Percentiles rank a stretch among this genome's conserved stretches.
phyloP scores from a whole-genome alignment of 2,888 invertebrate genomes.

The Mesorhabditis spiculigera region DNA sequence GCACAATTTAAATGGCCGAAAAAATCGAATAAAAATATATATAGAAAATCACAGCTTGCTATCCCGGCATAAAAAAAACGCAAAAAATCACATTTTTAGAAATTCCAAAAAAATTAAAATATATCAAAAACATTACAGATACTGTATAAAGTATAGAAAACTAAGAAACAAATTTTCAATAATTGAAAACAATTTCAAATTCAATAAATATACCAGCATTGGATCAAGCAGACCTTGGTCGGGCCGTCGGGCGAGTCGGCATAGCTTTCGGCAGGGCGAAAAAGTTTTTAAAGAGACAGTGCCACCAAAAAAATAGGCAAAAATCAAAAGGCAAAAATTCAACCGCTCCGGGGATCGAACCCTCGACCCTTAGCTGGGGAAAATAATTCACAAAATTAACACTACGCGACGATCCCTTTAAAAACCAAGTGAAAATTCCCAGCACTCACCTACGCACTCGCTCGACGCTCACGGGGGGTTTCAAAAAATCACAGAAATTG shows the following conservation, averaged over 20 bases:
- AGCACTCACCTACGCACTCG: too few species aligned
- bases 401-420: too few species aligned
- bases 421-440: too few species aligned
- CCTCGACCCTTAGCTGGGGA: too few species aligned
- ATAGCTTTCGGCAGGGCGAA: background rate
- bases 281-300: background rate
- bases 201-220: background rate
- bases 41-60: too few species aligned
- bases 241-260: background rate
- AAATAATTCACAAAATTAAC: too few species aligned
- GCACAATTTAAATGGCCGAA: background rate
- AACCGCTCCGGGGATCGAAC: too few species aligned
- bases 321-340: background rate
- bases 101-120: background rate
- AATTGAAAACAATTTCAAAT: background rate
- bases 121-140: background rate
- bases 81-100: background rate
- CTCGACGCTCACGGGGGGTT: too few species aligned
- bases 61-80: background rate
- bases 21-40: background rate
- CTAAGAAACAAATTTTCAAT: background rate
- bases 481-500: too few species aligned
- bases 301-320: background rate
- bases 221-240: constrained; percentile 3
- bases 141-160: background rate